Evolutionary conservation across 2,797 vertebrate genomes (phyloP).

Genomic region (Cyclura pinguis): DNA sequence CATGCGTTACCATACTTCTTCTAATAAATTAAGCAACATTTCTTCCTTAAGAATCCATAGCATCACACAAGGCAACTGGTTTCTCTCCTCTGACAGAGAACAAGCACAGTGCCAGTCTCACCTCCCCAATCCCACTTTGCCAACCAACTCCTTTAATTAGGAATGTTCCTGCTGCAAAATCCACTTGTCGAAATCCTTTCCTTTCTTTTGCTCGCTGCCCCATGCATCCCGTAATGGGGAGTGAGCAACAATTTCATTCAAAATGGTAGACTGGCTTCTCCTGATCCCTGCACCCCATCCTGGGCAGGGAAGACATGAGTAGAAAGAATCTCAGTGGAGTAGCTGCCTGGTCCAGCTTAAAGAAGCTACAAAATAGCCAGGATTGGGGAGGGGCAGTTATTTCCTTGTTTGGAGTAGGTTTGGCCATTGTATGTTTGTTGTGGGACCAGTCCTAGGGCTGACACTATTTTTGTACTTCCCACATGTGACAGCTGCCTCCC

Average conservation of each 20-base stretch:
- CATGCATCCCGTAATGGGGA: not conserved
- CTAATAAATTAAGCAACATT: too few relatives aligned
- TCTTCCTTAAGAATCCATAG: too few relatives aligned
- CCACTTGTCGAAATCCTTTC: not conserved
- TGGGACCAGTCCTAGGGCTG: too few relatives aligned
- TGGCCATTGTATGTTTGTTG: not conserved
- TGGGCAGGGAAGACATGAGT: too few relatives aligned
- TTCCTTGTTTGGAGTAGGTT: not conserved
- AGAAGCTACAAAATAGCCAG: not conserved
- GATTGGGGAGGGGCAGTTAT: not conserved
- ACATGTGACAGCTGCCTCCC: not conserved
- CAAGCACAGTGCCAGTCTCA: not conserved
- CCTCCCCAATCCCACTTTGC: not conserved
- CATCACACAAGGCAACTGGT: not conserved
- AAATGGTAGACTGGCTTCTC: not conserved
- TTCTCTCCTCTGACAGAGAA: not conserved
- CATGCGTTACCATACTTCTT: too few relatives aligned
- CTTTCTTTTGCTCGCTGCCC: not conserved
- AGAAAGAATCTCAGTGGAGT: not conserved
- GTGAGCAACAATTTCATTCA: not conserved
- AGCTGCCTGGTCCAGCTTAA: not conserved
- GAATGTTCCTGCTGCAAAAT: not conserved
- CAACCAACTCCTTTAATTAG: not conserved
- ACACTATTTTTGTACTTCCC: not conserved
- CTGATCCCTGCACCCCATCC: not conserved